Conservation (phyloP, 2,888 invertebrate genomes). For the Acanthoscelides obtectus region DNA sequence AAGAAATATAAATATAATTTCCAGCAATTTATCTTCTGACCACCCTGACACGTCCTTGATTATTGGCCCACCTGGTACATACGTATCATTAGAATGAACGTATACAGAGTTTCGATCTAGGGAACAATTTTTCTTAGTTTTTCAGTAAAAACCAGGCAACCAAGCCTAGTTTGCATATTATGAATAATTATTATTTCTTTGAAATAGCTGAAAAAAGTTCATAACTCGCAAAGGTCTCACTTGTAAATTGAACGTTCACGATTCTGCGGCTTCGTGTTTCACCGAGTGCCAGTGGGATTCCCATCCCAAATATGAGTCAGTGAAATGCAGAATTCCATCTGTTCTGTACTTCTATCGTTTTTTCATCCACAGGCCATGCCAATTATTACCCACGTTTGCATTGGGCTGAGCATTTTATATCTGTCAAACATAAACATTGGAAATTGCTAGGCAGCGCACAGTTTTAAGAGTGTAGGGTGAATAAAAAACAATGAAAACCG, state of each 20-base stretch:
- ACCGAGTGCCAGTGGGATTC: background rate
- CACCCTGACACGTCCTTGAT: too few relatives aligned
- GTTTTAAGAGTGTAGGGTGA: slow-evolving; percentile 17
- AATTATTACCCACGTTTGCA: slow-evolving; percentile 16
- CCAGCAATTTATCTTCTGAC: too few relatives aligned
- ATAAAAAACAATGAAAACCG: slow-evolving; percentile 9
- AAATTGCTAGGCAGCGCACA: slow-evolving; percentile 18
- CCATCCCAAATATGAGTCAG: background rate
- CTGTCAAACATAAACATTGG: slow-evolving; percentile 20
- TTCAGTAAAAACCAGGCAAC: too few relatives aligned
- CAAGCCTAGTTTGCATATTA: background rate
- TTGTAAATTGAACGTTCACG: background rate
- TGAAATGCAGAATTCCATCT: background rate
- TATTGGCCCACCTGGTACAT: too few relatives aligned
- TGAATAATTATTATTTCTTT: background rate
- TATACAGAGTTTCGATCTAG: too few relatives aligned
- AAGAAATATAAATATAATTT: too few relatives aligned
- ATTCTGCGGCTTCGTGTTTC: background rate
- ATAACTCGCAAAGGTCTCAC: background rate
- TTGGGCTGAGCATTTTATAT: slow-evolving; percentile 16
- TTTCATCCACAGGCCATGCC: slow-evolving; percentile 12
- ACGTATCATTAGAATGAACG: too few relatives aligned
- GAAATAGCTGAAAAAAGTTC: background rate
- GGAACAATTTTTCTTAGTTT: too few relatives aligned
- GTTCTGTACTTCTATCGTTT: slow-evolving; percentile 4